These are phyloP conservation scores for Thalassoma bifasciatum DNA, from an alignment of 2,113 vertebrate species.

Conservation along the genomic window DNA sequence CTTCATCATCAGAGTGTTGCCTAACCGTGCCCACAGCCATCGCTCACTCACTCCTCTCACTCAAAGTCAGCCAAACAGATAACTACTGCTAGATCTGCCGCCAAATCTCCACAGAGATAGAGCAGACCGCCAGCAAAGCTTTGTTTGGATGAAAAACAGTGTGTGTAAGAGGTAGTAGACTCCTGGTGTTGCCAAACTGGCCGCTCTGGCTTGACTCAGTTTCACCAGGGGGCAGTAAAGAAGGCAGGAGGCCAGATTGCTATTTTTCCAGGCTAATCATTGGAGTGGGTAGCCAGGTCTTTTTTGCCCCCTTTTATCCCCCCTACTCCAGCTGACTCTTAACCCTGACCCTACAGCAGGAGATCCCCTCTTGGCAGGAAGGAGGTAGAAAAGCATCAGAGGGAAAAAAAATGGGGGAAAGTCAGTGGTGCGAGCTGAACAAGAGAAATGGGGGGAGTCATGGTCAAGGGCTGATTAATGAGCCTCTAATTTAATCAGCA, in stretches of 20 bases:
- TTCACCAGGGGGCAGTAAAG: conserved; percentile 46
- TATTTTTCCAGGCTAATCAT: conserved; percentile 65
- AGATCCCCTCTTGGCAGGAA: conserved; percentile 50
- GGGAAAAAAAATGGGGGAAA: conserved; percentile 43
- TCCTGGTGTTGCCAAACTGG: conserved; percentile 36
- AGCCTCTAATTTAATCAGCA: conserved; percentile 95
- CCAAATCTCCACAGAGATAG: conserved; percentile 38
- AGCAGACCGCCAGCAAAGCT: conserved; percentile 41
- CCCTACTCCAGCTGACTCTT: conserved; percentile 59
- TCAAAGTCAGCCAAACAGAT: conserved; percentile 45
- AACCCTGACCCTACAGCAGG: conserved; percentile 63
- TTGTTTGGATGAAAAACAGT: conserved; percentile 27
- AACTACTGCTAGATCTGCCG: conserved; percentile 42
- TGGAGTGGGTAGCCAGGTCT: conserved; percentile 49
- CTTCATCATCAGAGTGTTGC: conserved; percentile 67
- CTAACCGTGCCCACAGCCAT: conserved; percentile 53
- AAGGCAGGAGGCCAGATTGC: conserved; percentile 46
- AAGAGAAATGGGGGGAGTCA: conserved; percentile 81
- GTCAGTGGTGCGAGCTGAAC: conserved; percentile 81
- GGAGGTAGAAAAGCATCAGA: conserved; percentile 9
- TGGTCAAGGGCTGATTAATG: conserved; percentile 91
- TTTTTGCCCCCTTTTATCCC: not conserved
- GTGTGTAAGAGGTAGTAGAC: conserved; percentile 3
- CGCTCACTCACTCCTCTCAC: conserved; percentile 49
- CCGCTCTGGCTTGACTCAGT: conserved; percentile 9